phyloP scores from a whole-genome alignment of 1,140 invertebrate genomes.

The Trypoxylus dichotomus region DNA sequence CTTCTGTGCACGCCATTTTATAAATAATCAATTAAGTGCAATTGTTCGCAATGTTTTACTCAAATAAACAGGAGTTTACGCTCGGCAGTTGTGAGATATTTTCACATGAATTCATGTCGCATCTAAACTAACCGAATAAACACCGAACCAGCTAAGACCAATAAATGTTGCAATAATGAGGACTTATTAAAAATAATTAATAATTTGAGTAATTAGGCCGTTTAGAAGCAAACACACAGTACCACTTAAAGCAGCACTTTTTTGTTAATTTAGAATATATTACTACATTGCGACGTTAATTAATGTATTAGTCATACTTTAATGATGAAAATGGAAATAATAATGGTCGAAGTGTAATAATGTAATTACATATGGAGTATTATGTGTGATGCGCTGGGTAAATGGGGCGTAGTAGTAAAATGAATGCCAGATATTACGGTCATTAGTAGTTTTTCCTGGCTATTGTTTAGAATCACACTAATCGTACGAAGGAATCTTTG shows the following conservation, averaged over 20 bases:
- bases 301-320: not conserved
- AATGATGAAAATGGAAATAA: not conserved
- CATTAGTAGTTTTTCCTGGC: not conserved
- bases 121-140: not conserved
- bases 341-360: not conserved
- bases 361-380: not conserved
- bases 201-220: conserved; percentile 15
- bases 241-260: not conserved
- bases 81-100: not conserved
- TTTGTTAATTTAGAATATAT: not conserved
- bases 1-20: not conserved
- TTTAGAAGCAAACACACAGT: not conserved
- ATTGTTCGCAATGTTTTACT: not conserved
- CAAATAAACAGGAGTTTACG: not conserved
- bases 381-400: not conserved
- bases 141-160: not conserved
- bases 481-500: too few relatives aligned
- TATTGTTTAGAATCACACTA: too few relatives aligned
- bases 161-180: conserved; percentile 12
- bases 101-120: conserved; percentile 6
- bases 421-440: not conserved
- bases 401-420: not conserved
- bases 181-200: conserved; percentile 21
- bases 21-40: not conserved
- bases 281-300: not conserved